Conservation (phyloP, 2,888 invertebrate genomes). For the Melitaea athalia region DNA sequence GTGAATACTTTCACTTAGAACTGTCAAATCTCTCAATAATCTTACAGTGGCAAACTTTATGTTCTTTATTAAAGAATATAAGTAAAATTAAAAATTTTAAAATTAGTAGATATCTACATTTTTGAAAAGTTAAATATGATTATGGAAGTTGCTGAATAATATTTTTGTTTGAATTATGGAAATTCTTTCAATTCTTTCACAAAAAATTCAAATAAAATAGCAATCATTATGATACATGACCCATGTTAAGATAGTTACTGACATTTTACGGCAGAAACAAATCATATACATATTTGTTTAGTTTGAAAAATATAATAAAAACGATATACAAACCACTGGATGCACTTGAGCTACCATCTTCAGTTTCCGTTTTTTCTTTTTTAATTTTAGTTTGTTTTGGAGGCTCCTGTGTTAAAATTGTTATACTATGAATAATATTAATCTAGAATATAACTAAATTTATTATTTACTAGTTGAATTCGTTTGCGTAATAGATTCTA, state of each 20-base stretch:
- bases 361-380: constrained; percentile 36
- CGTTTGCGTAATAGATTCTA: too few relatives aligned
- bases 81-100: too few relatives aligned
- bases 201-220: too few relatives aligned
- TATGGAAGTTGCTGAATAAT: too few relatives aligned
- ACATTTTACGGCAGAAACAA: neutral
- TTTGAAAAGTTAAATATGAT: too few relatives aligned
- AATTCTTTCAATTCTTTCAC: too few relatives aligned
- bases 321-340: constrained; percentile 50
- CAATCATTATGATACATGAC: neutral
- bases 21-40: neutral
- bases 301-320: too few relatives aligned
- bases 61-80: too few relatives aligned
- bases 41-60: too few relatives aligned
- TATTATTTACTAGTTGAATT: neutral
- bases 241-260: neutral
- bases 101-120: too few relatives aligned
- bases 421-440: neutral
- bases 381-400: constrained; percentile 35
- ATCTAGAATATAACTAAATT: neutral
- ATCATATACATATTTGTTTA: too few relatives aligned
- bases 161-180: too few relatives aligned
- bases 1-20: neutral
- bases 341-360: constrained; percentile 45
- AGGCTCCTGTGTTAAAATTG: constrained; percentile 15